phyloP scores from a whole-genome alignment of 2,888 invertebrate species.

The Deroplatys truncata region DNA sequence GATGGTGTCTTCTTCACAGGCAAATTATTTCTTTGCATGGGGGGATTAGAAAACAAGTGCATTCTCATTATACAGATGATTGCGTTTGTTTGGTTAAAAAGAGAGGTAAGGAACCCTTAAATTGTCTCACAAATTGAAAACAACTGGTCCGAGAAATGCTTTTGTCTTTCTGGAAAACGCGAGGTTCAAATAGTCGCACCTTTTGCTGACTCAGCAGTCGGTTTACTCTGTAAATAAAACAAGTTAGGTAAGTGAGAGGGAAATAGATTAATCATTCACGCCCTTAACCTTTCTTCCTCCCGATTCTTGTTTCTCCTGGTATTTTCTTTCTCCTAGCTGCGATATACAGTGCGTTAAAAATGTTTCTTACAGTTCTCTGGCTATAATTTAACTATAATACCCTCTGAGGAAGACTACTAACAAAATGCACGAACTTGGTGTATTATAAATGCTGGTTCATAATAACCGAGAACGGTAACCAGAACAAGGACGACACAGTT shows the following conservation, averaged over 20 bases:
- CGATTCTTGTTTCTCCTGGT: background rate
- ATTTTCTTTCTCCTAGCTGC: background rate
- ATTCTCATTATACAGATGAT: background rate
- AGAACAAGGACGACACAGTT: too few species aligned
- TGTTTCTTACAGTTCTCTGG: too few species aligned
- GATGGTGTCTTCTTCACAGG: background rate
- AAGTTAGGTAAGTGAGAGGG: background rate
- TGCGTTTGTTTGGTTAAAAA: background rate
- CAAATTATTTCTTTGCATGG: background rate
- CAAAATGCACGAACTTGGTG: too few species aligned
- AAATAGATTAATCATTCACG: background rate
- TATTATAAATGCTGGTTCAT: too few species aligned
- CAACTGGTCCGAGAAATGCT: background rate
- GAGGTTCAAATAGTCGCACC: background rate
- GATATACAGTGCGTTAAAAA: background rate
- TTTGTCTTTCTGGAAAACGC: background rate
- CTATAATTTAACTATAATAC: too few species aligned
- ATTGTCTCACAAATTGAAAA: conserved; percentile 3
- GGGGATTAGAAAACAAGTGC: background rate
- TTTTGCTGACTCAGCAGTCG: background rate
- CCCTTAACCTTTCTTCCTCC: background rate
- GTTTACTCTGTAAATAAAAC: background rate
- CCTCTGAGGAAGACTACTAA: too few species aligned
- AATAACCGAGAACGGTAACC: too few species aligned
- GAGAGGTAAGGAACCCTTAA: background rate